Conservation (phyloP, 35 echinoderm and acorn worm genomes). For the Apostichopus californicus region DNA sequence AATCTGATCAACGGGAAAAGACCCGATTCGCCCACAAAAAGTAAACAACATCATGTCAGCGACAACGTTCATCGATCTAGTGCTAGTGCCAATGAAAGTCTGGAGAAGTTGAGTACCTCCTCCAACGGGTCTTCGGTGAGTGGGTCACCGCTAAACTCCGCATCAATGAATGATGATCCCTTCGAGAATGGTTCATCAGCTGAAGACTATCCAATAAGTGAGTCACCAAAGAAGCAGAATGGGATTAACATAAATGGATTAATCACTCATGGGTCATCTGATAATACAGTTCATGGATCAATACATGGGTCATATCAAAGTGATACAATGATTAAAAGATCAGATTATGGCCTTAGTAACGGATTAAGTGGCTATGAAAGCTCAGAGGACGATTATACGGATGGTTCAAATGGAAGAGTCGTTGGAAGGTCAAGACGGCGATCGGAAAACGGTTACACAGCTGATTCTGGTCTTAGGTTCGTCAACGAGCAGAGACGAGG, state of each 20-base stretch:
- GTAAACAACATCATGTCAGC: not conserved
- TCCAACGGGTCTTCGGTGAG: conserved; percentile 27
- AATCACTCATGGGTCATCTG: not conserved
- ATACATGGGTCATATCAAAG: not conserved
- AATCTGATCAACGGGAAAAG: not conserved
- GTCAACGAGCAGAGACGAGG: not conserved
- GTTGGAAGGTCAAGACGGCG: not conserved
- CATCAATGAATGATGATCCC: not conserved
- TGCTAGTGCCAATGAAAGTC: not conserved
- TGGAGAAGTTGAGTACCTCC: conserved; percentile 39
- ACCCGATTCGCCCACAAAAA: conserved; percentile 36
- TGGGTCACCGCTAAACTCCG: not conserved
- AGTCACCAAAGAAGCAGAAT: not conserved
- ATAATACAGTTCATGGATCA: not conserved
- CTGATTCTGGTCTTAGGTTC: not conserved
- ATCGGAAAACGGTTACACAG: not conserved
- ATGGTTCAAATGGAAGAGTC: not conserved
- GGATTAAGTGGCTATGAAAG: conserved; percentile 25
- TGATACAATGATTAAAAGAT: not conserved
- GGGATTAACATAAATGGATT: not conserved
- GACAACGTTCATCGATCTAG: not conserved
- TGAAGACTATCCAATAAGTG: not conserved
- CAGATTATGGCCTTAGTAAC: not conserved
- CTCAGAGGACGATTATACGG: conserved; percentile 13
- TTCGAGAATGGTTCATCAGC: not conserved